These are phyloP conservation scores for Odontocerum albicorne DNA, from an alignment of 2,888 invertebrate genomes.

Conservation along the genomic window DNA sequence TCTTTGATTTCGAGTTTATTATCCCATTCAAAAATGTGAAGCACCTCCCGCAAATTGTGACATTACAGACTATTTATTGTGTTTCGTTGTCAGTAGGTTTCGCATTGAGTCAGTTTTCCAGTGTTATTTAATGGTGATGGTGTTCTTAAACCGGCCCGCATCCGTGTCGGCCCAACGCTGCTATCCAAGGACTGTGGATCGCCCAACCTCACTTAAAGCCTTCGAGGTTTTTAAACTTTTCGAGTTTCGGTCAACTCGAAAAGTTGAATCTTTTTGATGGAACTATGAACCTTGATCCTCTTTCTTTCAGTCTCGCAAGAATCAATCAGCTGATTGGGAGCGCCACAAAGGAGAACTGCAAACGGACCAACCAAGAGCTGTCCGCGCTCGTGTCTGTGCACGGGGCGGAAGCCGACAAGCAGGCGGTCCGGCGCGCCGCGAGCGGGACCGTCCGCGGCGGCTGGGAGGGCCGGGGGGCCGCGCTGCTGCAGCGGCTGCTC, in stretches of 20 bases:
- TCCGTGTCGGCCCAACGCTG: background rate
- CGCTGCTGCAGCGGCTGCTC: slow-evolving; percentile 22
- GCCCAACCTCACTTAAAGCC: slow-evolving; percentile 13
- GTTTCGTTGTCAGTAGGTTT: too few relatives aligned
- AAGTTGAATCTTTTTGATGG: slow-evolving; percentile 50
- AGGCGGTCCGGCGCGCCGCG: slow-evolving; percentile 19
- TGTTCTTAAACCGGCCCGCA: slow-evolving; percentile 9
- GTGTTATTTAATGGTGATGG: too few relatives aligned
- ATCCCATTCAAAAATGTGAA: too few relatives aligned
- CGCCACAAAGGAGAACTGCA: slow-evolving; percentile 94
- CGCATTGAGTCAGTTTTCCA: too few relatives aligned
- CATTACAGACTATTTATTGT: too few relatives aligned
- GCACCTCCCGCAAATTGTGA: too few relatives aligned
- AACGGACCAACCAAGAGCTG: slow-evolving; percentile 86
- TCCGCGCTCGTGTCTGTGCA: slow-evolving; percentile 42
- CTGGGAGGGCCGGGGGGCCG: slow-evolving; percentile 18
- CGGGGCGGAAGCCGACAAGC: slow-evolving; percentile 28
- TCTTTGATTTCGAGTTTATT: too few relatives aligned
- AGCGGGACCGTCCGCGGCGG: slow-evolving; percentile 30
- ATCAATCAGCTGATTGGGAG: slow-evolving; percentile 96
- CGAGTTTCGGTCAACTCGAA: slow-evolving; percentile 28
- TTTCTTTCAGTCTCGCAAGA: slow-evolving; percentile 98
- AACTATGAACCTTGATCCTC: slow-evolving; percentile 99
- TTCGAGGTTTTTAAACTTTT: slow-evolving; percentile 31
- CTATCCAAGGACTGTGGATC: background rate